These are phyloP conservation scores for Ageneiosus marmoratus DNA, from an alignment of 2,113 vertebrate genomes.

Conservation along the genomic window DNA sequence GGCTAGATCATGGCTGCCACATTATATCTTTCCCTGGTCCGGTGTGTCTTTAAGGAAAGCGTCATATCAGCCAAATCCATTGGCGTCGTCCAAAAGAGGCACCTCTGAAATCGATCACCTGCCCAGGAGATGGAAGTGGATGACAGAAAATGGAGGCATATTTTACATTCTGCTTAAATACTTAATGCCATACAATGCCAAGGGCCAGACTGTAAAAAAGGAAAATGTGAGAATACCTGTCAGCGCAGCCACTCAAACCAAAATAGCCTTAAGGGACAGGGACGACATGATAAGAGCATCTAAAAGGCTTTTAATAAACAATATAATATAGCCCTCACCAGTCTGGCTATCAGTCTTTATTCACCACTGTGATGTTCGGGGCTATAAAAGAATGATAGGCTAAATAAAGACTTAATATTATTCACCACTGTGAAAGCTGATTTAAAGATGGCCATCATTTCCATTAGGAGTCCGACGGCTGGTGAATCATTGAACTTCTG, in stretches of 20 bases:
- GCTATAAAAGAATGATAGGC: conserved; percentile 39
- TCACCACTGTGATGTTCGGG: conserved; percentile 1
- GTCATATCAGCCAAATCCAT: conserved; percentile 71
- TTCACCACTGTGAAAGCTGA: background rate
- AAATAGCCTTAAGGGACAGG: conserved; percentile 50
- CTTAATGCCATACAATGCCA: conserved; percentile 68
- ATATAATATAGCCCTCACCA: conserved; percentile 56
- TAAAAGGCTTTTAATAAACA: conserved; percentile 62
- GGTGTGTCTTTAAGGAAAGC: conserved; percentile 66
- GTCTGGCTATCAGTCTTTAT: conserved; percentile 55
- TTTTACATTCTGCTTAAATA: conserved; percentile 70
- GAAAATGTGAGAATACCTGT: conserved; percentile 56
- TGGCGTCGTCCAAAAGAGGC: conserved; percentile 62
- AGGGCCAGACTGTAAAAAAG: conserved; percentile 55
- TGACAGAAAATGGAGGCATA: conserved; percentile 53
- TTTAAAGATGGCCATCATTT: conserved; percentile 7
- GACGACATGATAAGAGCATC: conserved; percentile 51
- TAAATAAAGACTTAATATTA: conserved; percentile 41
- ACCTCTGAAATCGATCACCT: conserved; percentile 72
- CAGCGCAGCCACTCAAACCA: conserved; percentile 52
- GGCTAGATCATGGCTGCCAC: conserved; percentile 55
- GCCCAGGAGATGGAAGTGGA: conserved; percentile 61
- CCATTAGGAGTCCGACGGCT: background rate
- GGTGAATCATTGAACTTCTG: background rate
- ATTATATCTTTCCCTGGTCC: conserved; percentile 60